Evolutionary conservation across 2,113 vertebrate species (phyloP).

Genomic region (Aegotheles bennettii): DNA sequence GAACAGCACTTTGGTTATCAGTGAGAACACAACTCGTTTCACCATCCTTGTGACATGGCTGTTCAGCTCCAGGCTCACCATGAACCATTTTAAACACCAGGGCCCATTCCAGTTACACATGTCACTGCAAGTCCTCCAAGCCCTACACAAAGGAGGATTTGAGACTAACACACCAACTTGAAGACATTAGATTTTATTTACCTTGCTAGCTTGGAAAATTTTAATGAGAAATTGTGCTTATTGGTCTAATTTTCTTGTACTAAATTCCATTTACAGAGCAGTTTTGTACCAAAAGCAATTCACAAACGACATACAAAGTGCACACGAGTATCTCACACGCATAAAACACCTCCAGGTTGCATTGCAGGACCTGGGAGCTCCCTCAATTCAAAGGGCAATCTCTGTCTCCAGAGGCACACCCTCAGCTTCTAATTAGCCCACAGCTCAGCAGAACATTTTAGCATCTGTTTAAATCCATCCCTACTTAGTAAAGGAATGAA

Average conservation of each 20-base stretch:
- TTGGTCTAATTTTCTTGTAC: not conserved
- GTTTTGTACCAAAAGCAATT: constrained; percentile 2
- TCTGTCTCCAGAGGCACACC: constrained; percentile 23
- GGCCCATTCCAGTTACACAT: not conserved
- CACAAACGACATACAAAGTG: not conserved
- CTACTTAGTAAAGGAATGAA: constrained; percentile 49
- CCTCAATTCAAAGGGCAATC: not conserved
- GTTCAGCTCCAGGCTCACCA: not conserved
- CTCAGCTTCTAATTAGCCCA: constrained; percentile 49
- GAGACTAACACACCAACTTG: not conserved
- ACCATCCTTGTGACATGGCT: not conserved
- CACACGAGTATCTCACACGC: not conserved
- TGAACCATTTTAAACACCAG: not conserved
- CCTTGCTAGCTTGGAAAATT: not conserved
- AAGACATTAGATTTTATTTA: not conserved
- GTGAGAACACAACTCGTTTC: not conserved
- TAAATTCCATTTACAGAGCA: not conserved
- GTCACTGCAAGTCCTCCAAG: not conserved
- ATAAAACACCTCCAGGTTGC: not conserved
- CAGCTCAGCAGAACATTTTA: constrained; percentile 51
- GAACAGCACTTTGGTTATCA: not conserved
- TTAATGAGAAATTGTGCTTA: not conserved
- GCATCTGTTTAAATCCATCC: constrained; percentile 48
- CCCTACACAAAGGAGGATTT: not conserved
- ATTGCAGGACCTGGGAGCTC: not conserved